Evolutionary conservation across 2,888 invertebrate genomes (phyloP).

Genomic region (Branchinecta sandiegonensis): DNA sequence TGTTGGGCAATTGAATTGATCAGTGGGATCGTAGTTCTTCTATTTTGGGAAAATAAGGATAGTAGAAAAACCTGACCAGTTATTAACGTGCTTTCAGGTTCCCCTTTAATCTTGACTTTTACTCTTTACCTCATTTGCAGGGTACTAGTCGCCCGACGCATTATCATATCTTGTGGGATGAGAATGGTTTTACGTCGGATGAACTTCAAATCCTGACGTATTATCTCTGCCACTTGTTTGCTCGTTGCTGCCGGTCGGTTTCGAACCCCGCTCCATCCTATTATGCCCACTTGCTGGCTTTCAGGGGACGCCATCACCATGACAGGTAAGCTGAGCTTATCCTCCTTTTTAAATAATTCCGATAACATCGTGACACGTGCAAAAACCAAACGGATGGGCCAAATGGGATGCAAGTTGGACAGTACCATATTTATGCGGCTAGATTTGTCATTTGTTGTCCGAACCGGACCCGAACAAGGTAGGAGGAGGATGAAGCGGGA

Average conservation of each 20-base stretch:
- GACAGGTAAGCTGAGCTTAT: slow-evolving; percentile 29
- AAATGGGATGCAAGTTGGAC: too few species aligned
- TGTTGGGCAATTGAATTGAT: too few species aligned
- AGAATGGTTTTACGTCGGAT: slow-evolving; percentile 51
- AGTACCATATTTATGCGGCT: too few species aligned
- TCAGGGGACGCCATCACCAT: slow-evolving; percentile 44
- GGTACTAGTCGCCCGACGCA: slow-evolving; percentile 74
- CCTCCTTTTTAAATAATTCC: background rate
- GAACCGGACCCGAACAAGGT: too few species aligned
- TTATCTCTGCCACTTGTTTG: slow-evolving; percentile 69
- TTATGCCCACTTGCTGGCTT: slow-evolving; percentile 72
- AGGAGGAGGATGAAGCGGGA: too few species aligned
- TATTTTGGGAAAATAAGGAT: too few species aligned
- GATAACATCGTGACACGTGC: too few species aligned
- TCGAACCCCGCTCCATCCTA: slow-evolving; percentile 78
- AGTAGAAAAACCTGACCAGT: too few species aligned
- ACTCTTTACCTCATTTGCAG: slow-evolving; percentile 36
- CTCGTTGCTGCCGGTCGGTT: slow-evolving; percentile 59
- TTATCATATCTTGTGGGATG: slow-evolving; percentile 70
- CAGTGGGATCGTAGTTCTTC: too few species aligned
- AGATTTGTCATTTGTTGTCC: too few species aligned
- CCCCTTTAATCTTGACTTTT: background rate
- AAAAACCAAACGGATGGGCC: too few species aligned
- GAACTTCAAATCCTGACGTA: slow-evolving; percentile 63
- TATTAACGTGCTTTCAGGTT: too few species aligned